phyloP scores from a whole-genome alignment of 2,797 vertebrate species.

The Paratrypauchen microcephalus region DNA sequence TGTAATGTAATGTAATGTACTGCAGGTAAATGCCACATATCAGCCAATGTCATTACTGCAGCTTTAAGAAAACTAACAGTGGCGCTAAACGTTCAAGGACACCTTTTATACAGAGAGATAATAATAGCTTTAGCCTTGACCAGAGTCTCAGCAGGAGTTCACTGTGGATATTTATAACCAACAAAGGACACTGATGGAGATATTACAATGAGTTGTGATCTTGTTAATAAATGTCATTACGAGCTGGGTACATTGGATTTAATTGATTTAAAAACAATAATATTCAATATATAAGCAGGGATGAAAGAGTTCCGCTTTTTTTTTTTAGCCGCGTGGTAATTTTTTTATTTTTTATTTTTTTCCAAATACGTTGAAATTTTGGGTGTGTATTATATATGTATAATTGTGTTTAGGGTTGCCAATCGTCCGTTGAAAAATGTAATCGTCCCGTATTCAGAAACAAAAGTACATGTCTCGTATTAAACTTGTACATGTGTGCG shows the following conservation, averaged over 20 bases:
- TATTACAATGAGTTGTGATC: slow-evolving; percentile 1
- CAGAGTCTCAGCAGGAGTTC: slow-evolving; percentile 40
- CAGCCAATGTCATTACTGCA: not conserved
- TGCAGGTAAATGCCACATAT: not conserved
- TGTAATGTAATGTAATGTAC: too few species aligned
- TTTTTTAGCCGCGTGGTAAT: too few species aligned
- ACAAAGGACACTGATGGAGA: not conserved
- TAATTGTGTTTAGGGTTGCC: too few species aligned
- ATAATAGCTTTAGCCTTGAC: slow-evolving; percentile 68
- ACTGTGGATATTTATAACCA: slow-evolving; percentile 54
- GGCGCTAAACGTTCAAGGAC: slow-evolving; percentile 55
- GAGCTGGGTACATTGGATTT: not conserved
- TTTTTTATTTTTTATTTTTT: too few species aligned
- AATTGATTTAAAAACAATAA: not conserved
- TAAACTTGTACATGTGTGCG: too few species aligned
- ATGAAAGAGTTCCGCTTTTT: too few species aligned
- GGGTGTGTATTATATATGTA: too few species aligned
- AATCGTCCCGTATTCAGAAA: too few species aligned
- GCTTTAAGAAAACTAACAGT: slow-evolving; percentile 36
- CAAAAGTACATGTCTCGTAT: too few species aligned
- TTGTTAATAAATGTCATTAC: slow-evolving; percentile 18
- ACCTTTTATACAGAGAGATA: slow-evolving; percentile 40
- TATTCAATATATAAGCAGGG: too few species aligned
- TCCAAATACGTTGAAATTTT: too few species aligned
- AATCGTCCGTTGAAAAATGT: too few species aligned